A percentile compares a stretch with the other conserved stretches of the same genome.
Conservation (phyloP, 2,888 invertebrate genomes). For the Cerceris rybyensis region DNA sequence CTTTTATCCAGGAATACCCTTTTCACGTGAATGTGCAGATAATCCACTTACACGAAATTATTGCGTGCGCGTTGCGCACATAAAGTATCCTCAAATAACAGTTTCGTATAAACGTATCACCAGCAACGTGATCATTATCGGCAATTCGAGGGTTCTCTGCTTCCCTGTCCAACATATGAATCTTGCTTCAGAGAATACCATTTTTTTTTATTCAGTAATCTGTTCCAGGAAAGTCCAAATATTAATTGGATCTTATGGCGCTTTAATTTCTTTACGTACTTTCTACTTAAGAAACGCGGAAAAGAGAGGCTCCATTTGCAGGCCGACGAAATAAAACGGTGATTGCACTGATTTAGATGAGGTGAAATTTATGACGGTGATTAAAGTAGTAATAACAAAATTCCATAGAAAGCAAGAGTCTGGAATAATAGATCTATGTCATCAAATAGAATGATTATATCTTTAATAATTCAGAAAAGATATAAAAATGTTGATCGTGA, state of each 20-base stretch:
- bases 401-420: background rate
- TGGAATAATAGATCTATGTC: background rate
- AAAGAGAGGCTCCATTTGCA: too few relatives aligned
- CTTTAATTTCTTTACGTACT: too few relatives aligned
- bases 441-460: too few relatives aligned
- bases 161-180: background rate
- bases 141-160: slow-evolving; percentile 6
- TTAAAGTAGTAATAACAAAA: background rate
- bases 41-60: background rate
- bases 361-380: background rate
- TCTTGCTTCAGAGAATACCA: background rate
- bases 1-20: too few relatives aligned
- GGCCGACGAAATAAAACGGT: too few relatives aligned
- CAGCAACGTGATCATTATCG: slow-evolving; percentile 24
- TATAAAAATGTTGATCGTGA: too few relatives aligned
- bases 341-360: background rate
- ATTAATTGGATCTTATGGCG: background rate
- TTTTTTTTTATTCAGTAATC: background rate
- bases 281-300: background rate
- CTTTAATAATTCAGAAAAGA: too few relatives aligned
- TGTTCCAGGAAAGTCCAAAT: slow-evolving; percentile 1
- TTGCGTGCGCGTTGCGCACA: background rate
- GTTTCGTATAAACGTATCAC: slow-evolving; percentile 17
- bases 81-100: slow-evolving; percentile 25
- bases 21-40: background rate